Evolutionary conservation across 2,888 invertebrate species (phyloP).

Genomic region (Strigamia maritima): DNA sequence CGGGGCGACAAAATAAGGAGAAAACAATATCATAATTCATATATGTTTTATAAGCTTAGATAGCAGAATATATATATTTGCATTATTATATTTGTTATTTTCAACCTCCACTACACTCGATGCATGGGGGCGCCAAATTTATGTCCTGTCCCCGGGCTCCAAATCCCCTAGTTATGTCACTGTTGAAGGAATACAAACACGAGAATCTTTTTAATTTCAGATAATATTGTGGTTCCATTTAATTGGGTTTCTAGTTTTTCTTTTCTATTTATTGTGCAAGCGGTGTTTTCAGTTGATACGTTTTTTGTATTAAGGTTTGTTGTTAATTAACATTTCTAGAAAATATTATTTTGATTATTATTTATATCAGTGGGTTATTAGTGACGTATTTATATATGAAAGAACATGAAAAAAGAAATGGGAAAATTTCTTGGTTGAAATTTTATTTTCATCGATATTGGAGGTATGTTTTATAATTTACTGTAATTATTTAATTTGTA

Average conservation of each 20-base stretch:
- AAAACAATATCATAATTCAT: too few species aligned
- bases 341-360: too few species aligned
- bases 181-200: not conserved
- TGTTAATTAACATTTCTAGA: too few species aligned
- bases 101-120: too few species aligned
- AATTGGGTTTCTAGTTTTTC: not conserved
- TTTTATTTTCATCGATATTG: constrained; percentile 18
- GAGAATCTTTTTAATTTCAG: not conserved
- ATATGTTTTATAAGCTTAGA: not conserved
- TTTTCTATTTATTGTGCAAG: constrained; percentile 27
- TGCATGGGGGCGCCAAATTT: too few species aligned
- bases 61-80: too few species aligned
- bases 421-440: constrained; percentile 30
- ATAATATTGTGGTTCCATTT: not conserved
- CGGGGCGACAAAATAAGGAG: too few species aligned
- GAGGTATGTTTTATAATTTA: not conserved
- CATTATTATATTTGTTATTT: too few species aligned
- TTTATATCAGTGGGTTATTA: not conserved
- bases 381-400: not conserved
- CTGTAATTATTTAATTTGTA: not conserved
- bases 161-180: too few species aligned
- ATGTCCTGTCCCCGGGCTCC: too few species aligned
- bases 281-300: constrained; percentile 37
- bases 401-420: not conserved
- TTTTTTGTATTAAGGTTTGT: constrained; percentile 36